Evolutionary conservation across 2,113 vertebrate genomes (phyloP), one percentile per base, ranked within the genome.

Genomic region (Trachemys scripta): DNA sequence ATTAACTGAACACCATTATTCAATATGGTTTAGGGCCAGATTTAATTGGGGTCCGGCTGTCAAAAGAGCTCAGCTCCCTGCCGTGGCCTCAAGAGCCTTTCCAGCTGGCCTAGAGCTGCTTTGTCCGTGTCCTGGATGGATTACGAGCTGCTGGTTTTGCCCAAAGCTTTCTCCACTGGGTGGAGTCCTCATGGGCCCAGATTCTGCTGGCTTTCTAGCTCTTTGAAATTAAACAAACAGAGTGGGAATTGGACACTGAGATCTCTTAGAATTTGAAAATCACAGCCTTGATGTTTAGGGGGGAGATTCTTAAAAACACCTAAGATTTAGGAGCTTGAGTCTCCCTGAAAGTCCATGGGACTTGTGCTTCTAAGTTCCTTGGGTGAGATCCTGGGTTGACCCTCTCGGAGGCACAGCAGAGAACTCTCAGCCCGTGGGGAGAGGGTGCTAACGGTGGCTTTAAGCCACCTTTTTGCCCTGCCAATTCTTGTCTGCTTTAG

Each of bases 191-290:
- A 42, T 31, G 78, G 90, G 51, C 35, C 3, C 2, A 57, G n/a
- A 8, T 81, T 93, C 31, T 92, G 24, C 19, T 92, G 72, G 7
- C 47, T 93, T 87, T 92, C 17, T 31, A 50, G 35, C 25, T 42
- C 22, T 92, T 93, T 65, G 50, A 92, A 89, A 86, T 0, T 1
- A 82, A 49, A 59, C 38, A 35, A 90, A 91, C 89, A 80, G 65
- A 80, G 51, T 69, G 75, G 19, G 27, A 90, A 85, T 25, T 14
- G 35, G 91, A 10, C 27, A 31, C 84, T 92, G 62, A 90, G 83
- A 69, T 94, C 78, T 91, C 79, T 69, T 80, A 91, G 80, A 38
- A 17, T 90, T 94, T 96, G 80, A 84, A 94, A 94, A 85, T 76
- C 42, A 54, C 38, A 76, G 47, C 47, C 27, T 95, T 93, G 84